A percentile compares a stretch with the other conserved stretches of the same genome.
Conservation (phyloP, 1,140 invertebrate species). For the Drosophila sucinea region DNA sequence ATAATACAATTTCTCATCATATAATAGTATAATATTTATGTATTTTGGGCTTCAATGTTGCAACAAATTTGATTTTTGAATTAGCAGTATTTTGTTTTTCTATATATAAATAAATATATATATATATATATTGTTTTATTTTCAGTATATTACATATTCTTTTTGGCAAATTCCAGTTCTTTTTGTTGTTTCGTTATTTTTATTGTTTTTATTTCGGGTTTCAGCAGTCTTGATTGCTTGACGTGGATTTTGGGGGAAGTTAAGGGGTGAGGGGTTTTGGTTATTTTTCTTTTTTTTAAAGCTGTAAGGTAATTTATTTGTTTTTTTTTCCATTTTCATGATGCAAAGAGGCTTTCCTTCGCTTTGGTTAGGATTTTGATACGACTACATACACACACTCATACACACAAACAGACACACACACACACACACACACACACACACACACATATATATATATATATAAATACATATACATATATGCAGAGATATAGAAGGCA, state of each 20-base stretch:
- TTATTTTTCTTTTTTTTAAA: constrained; percentile 42
- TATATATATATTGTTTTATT: constrained; percentile 30
- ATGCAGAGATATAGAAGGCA: constrained; percentile 56
- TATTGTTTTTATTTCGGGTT: constrained; percentile 36
- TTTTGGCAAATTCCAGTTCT: constrained; percentile 72
- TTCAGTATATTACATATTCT: constrained; percentile 30
- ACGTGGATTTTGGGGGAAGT: neutral
- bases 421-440: constrained; percentile 39
- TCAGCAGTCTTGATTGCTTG: constrained; percentile 13
- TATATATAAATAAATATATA: constrained; percentile 30
- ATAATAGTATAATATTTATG: constrained; percentile 31
- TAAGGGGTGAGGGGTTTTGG: constrained; percentile 14
- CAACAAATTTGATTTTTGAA: constrained; percentile 62
- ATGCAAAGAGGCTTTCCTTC: neutral
- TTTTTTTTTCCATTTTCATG: constrained; percentile 21
- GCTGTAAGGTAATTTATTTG: constrained; percentile 50
- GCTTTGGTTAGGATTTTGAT: constrained; percentile 38
- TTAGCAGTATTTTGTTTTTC: constrained; percentile 42
- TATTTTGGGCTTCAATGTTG: constrained; percentile 79
- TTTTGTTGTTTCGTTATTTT: constrained; percentile 29
- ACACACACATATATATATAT: constrained; percentile 38
- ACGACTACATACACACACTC: constrained; percentile 52
- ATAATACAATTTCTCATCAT: constrained; percentile 65
- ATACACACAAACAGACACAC: constrained; percentile 35
- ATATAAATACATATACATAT: constrained; percentile 46